Conservation (phyloP, 2,888 invertebrate species). For the Cylindroiulus punctatus region DNA sequence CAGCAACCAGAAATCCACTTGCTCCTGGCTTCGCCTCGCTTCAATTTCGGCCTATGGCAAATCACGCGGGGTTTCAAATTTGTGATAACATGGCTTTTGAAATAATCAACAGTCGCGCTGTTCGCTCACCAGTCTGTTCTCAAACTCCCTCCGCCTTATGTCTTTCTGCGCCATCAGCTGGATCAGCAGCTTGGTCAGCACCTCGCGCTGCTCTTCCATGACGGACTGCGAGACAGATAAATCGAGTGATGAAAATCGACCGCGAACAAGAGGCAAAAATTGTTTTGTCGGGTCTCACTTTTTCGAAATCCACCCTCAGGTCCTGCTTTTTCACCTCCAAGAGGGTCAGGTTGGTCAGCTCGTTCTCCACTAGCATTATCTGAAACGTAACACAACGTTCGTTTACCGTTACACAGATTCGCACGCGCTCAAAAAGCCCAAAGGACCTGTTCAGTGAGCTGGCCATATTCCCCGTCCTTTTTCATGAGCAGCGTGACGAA, state of each 20-base stretch:
- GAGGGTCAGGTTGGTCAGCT: slow-evolving; percentile 57
- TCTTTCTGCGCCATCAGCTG: slow-evolving; percentile 57
- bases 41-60: slow-evolving; percentile 76
- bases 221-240: slow-evolving; percentile 53
- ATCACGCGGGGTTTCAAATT: too few relatives aligned
- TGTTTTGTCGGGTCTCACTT: slow-evolving; percentile 49
- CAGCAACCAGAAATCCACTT: slow-evolving; percentile 68
- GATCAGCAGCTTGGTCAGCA: slow-evolving; percentile 57
- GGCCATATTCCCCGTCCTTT: slow-evolving; percentile 56
- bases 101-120: too few relatives aligned
- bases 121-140: slow-evolving; percentile 56
- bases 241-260: not conserved
- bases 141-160: slow-evolving; percentile 55
- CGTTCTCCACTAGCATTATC: slow-evolving; percentile 57
- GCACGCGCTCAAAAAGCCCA: not conserved
- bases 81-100: too few relatives aligned
- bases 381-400: not conserved
- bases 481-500: slow-evolving; percentile 55
- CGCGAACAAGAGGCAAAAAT: not conserved
- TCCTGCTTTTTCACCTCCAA: slow-evolving; percentile 57
- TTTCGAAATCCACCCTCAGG: slow-evolving; percentile 56
- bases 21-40: slow-evolving; percentile 65
- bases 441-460: slow-evolving; percentile 56
- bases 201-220: slow-evolving; percentile 57
- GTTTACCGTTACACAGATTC: too few relatives aligned